phyloP scores from a whole-genome alignment of 1,140 invertebrate species.

The Tetramorium alpestre region DNA sequence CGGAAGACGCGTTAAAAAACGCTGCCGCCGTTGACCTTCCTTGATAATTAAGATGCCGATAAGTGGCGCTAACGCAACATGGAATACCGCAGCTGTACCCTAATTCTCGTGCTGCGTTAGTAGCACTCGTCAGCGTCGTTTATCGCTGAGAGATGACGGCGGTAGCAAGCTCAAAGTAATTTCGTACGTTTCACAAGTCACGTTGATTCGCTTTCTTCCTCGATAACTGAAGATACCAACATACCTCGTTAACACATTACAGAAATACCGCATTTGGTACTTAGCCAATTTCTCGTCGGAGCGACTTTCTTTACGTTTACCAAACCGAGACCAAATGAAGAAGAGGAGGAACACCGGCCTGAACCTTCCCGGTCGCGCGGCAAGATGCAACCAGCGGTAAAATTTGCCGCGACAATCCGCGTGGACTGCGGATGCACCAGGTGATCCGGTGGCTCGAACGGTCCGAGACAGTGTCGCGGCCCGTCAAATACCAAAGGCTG shows the following conservation, averaged over 20 bases:
- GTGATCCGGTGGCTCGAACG: constrained; percentile 52
- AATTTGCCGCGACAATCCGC: constrained; percentile 15
- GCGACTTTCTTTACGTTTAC: neutral
- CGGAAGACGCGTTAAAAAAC: neutral
- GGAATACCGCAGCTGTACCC: constrained; percentile 42
- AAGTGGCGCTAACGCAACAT: constrained; percentile 41
- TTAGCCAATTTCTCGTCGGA: neutral
- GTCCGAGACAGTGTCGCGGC: constrained; percentile 41
- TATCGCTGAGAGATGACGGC: constrained; percentile 1
- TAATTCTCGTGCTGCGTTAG: constrained; percentile 34
- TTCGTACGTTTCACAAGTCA: neutral
- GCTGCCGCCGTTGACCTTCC: neutral
- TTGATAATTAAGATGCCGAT: constrained; percentile 37
- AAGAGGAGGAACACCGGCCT: neutral
- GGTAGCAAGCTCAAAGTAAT: too few species aligned
- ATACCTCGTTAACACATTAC: neutral
- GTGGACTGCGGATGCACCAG: constrained; percentile 37
- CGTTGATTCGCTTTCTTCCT: constrained; percentile 5
- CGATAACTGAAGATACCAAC: neutral
- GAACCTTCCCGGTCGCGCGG: neutral
- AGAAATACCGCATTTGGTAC: constrained; percentile 35
- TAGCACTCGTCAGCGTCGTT: constrained; percentile 16
- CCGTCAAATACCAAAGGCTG: constrained; percentile 23
- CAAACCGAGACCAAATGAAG: neutral
- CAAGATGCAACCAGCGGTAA: neutral